Conservation (phyloP, 2,888 invertebrate species). For the Emmelina monodactyla region DNA sequence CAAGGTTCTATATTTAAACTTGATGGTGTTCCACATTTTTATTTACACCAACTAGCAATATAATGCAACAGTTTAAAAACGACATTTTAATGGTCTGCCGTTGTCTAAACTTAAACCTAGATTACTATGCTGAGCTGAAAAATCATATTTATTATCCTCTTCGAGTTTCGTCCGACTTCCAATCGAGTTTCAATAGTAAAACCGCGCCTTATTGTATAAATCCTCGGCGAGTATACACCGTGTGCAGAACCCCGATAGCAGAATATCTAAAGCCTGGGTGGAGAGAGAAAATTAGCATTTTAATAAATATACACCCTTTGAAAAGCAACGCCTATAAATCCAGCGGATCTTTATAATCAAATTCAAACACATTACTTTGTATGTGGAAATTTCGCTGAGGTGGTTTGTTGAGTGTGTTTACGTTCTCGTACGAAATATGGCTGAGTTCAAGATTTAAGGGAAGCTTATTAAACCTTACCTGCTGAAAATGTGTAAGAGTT, state of each 20-base stretch:
- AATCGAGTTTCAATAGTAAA: conserved; percentile 32
- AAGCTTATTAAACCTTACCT: too few species aligned
- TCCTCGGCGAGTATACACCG: conserved; percentile 59
- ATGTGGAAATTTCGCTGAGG: too few species aligned
- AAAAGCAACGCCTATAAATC: conserved; percentile 59
- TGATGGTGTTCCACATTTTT: too few species aligned
- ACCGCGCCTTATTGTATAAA: conserved; percentile 52
- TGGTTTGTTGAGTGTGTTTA: too few species aligned
- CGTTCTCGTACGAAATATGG: too few species aligned
- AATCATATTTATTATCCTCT: not conserved
- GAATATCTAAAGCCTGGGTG: conserved; percentile 51
- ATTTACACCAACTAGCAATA: too few species aligned
- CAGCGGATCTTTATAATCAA: conserved; percentile 61
- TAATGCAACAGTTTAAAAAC: too few species aligned
- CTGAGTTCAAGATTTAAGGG: too few species aligned
- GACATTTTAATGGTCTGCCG: too few species aligned
- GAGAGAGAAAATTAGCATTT: conserved; percentile 62
- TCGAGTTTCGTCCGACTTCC: too few species aligned
- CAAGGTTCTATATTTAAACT: too few species aligned
- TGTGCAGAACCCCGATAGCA: conserved; percentile 57
- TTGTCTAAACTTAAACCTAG: not conserved
- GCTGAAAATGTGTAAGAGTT: too few species aligned
- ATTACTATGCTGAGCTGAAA: not conserved
- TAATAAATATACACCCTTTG: conserved; percentile 67
- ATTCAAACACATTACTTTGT: conserved; percentile 38